These are phyloP conservation scores for Ormyrus rosae DNA, from an alignment of 2,888 invertebrate genomes.

Conservation along the genomic window DNA sequence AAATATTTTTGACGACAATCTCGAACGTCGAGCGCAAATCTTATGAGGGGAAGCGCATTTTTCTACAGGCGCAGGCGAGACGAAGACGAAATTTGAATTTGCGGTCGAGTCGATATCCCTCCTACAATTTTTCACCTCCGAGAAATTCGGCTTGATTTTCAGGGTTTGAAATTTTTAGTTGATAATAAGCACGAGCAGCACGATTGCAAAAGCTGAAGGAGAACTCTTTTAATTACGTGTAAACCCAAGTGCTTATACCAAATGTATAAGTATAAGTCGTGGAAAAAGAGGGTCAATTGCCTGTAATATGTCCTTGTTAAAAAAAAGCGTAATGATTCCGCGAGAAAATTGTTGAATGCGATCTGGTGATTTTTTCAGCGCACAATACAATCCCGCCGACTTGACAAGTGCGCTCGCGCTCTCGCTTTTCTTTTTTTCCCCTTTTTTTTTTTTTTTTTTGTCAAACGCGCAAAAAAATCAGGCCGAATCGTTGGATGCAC, in stretches of 20 bases:
- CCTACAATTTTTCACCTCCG: background rate
- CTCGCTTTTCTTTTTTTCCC: background rate
- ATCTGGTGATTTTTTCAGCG: slow-evolving; percentile 64
- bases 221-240: no score
- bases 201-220: no score
- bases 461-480: slow-evolving; percentile 14
- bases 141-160: no score
- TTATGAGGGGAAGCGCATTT: slow-evolving; percentile 24
- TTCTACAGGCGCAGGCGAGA: slow-evolving; percentile 3
- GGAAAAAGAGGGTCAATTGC: slow-evolving; percentile 47
- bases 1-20: slow-evolving; percentile 39
- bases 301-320: slow-evolving; percentile 47
- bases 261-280: background rate
- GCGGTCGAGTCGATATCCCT: background rate
- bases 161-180: no score
- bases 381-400: slow-evolving; percentile 61
- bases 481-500: slow-evolving; percentile 43
- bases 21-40: slow-evolving; percentile 23
- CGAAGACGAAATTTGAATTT: slow-evolving; percentile 29
- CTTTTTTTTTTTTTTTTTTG: no score
- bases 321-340: slow-evolving; percentile 28
- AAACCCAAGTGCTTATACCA: no score
- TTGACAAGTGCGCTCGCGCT: slow-evolving; percentile 45
- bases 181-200: no score
- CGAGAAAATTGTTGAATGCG: slow-evolving; percentile 31